A percentile compares a stretch with the other conserved stretches of the same genome.
These are phyloP conservation scores for Neuroterus valhalla DNA, from an alignment of 1,140 invertebrate species.

Conservation along the genomic window DNA sequence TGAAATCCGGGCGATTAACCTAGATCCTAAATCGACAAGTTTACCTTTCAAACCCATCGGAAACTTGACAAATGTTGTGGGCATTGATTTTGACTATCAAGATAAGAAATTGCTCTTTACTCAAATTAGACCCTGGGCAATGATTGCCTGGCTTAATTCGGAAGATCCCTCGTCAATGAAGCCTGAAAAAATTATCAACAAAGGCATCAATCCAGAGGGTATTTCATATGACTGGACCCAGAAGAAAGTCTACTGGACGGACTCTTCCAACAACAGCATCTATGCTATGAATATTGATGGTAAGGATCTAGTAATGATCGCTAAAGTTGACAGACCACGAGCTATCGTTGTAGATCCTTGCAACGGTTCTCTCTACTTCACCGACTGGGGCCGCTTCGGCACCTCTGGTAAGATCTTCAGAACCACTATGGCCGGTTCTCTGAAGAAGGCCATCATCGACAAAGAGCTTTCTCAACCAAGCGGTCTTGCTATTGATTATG, in stretches of 20 bases:
- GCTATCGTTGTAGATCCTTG: conserved; percentile 98
- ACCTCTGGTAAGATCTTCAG: conserved; percentile 95
- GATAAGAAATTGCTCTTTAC: conserved; percentile 93
- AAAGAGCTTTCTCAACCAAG: conserved; percentile 95
- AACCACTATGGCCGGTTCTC: conserved; percentile 96
- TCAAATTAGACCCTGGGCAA: conserved; percentile 92
- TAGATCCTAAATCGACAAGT: conserved; percentile 87
- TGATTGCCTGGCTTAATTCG: conserved; percentile 87
- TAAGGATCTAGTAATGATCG: conserved; percentile 93
- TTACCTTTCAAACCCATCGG: conserved; percentile 90
- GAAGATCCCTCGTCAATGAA: conserved; percentile 78
- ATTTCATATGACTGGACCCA: conserved; percentile 98
- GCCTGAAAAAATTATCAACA: conserved; percentile 85
- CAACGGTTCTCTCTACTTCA: conserved; percentile 93
- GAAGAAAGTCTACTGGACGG: conserved; percentile 98
- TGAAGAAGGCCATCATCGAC: conserved; percentile 92
- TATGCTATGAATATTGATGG: conserved; percentile 96
- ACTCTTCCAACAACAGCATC: conserved; percentile 94
- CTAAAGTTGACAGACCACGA: conserved; percentile 92
- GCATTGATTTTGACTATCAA: conserved; percentile 95
- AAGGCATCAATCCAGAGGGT: conserved; percentile 94
- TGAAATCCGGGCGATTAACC: conserved; percentile 89
- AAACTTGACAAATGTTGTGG: conserved; percentile 97
- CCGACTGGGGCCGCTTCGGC: conserved; percentile 94
- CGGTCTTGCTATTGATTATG: conserved; percentile 96